A percentile compares a stretch with the other conserved stretches of the same genome.
phyloP scores from a whole-genome alignment of 1,140 invertebrate genomes.

The Euwallacea fornicatus region DNA sequence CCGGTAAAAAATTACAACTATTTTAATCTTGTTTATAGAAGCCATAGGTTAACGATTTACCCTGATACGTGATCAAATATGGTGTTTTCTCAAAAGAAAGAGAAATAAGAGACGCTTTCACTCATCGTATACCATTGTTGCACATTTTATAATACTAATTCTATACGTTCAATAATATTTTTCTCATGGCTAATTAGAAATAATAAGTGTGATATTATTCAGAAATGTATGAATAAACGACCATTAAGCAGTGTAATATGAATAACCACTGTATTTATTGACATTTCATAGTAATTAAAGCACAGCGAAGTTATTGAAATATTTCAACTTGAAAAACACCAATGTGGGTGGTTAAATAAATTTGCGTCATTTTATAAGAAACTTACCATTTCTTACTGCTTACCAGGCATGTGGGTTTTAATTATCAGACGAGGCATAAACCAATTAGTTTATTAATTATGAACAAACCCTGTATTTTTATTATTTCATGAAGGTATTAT shows the following conservation, averaged over 20 bases:
- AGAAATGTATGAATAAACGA: neutral
- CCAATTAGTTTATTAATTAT: neutral
- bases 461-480: no score
- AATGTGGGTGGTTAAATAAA: neutral
- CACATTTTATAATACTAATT: neutral
- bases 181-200: neutral
- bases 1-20: no score
- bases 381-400: neutral
- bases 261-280: neutral
- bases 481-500: no score
- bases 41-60: no score
- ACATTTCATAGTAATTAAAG: neutral
- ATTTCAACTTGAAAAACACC: neutral
- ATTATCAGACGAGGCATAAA: neutral
- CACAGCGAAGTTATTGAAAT: neutral
- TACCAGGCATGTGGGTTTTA: neutral
- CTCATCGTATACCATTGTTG: neutral
- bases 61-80: neutral
- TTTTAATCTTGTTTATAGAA: no score
- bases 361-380: neutral
- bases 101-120: neutral
- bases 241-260: neutral
- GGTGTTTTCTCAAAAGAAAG: neutral
- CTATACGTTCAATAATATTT: neutral
- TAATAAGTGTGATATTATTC: neutral